These are phyloP conservation scores for Thalpophila matura DNA, from an alignment of 2,888 invertebrate genomes.

Conservation along the genomic window DNA sequence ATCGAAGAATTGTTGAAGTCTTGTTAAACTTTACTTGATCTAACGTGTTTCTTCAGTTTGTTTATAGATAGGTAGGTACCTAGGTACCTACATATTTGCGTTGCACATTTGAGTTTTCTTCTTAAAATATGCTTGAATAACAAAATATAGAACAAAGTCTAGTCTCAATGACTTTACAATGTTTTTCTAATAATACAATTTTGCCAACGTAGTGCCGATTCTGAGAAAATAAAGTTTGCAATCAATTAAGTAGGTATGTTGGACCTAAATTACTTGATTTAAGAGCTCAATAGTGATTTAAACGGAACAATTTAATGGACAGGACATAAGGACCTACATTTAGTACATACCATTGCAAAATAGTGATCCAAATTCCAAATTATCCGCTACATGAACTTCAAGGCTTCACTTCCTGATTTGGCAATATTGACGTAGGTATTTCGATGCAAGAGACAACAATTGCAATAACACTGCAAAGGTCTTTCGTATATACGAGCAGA, in stretches of 20 bases:
- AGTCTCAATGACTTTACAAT: neutral
- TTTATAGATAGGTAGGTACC: no score
- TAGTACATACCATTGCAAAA: neutral
- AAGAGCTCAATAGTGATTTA: neutral
- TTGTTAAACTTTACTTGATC: conserved; percentile 27
- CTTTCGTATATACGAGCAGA: conserved; percentile 48
- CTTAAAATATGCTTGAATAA: conserved; percentile 13
- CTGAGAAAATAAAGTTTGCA: neutral
- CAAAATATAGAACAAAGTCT: conserved; percentile 20
- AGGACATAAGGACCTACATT: neutral
- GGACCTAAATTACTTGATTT: neutral
- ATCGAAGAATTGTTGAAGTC: conserved; percentile 5
- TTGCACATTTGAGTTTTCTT: conserved; percentile 11
- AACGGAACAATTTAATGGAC: neutral
- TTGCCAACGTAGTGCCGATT: neutral
- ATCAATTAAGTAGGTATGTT: neutral
- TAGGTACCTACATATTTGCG: conserved; percentile 4
- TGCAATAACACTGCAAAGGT: conserved; percentile 56
- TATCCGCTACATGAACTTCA: conserved; percentile 8
- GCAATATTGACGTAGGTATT: conserved; percentile 33
- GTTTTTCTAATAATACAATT: neutral
- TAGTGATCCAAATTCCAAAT: conserved; percentile 16
- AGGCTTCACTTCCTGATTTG: conserved; percentile 50
- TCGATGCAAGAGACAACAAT: conserved; percentile 48
- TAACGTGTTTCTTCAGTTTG: conserved; percentile 18